These are phyloP conservation scores for Pipistrellus pygmaeus DNA, from an alignment of 2,797 vertebrate genomes.

Conservation along the genomic window DNA sequence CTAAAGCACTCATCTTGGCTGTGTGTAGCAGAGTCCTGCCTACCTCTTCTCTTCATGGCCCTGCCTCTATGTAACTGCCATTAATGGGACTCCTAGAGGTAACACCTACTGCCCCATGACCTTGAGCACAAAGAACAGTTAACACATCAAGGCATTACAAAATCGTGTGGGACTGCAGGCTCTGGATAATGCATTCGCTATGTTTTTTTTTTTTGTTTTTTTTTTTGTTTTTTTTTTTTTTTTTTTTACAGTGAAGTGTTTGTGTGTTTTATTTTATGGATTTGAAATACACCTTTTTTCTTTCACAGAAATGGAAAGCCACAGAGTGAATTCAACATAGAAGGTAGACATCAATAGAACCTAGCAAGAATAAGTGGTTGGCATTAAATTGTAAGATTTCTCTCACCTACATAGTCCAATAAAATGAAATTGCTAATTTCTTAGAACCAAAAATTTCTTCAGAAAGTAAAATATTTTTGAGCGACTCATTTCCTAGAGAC, in stretches of 20 bases:
- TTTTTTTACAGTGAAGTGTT: neutral
- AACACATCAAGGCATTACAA: neutral
- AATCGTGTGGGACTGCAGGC: neutral
- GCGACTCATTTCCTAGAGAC: neutral
- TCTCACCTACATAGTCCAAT: neutral
- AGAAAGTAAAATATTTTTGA: conserved; percentile 19
- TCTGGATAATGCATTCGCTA: neutral
- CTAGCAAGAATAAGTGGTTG: neutral
- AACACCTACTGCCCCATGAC: neutral
- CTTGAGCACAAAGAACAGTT: conserved; percentile 55
- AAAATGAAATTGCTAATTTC: neutral
- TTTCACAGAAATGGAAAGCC: conserved; percentile 12
- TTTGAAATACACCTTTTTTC: neutral
- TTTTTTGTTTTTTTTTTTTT: neutral
- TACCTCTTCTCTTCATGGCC: neutral
- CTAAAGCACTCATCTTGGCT: fast-evolving
- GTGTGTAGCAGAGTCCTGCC: neutral
- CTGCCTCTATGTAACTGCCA: neutral
- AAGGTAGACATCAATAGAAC: neutral
- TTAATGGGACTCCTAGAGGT: neutral
- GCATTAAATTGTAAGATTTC: neutral
- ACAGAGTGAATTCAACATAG: neutral
- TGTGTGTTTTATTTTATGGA: neutral
- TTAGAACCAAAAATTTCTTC: neutral
- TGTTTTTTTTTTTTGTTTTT: neutral